Evolutionary conservation across 1,140 invertebrate species (phyloP), one percentile per base, ranked within the genome.

Genomic region (Lepidotrigona ventralis): DNA sequence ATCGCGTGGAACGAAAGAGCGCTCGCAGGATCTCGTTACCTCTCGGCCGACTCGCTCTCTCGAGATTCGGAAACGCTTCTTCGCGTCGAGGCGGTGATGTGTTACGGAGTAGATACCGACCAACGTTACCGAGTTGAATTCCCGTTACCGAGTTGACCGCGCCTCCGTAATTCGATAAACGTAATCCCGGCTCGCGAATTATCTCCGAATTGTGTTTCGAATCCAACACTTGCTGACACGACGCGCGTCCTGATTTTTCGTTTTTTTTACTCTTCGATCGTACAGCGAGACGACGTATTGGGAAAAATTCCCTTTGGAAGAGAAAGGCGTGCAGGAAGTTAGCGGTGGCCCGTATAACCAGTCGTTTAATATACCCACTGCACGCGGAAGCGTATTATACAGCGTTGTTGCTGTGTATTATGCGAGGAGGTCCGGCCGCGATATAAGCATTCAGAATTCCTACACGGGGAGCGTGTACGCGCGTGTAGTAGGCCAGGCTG

Each of bases 311-410:
- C 60, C 51, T 72, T 64, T 73, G 53, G 77, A 33, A 29, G 75
- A 71, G 77, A 54, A 21, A 72, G 33, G 63, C 58, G 78, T 87
- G 68, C 85, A 81, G 85, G 87, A 89, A 89, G 85, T 64, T 46
- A 71, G 81, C 56, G 64, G 39, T 54, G 88, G 77, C 84, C 85
- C 84, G 56, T 90, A 85, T 90, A 90, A 86, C 88, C 86, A 72
- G 86, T 90, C 89, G 84, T 90, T 90, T 90, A 90, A 90, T 90
- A 90, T 90, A 90, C 89, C 87, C 85, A 89, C 88, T 78, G 85
- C 89, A 89, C 83, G 89, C 90, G 90, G 88, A 90, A 90, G 87
- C 69, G 81, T 85, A 88, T 90, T 90, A 88, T 90, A 84, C 56
- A 14, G 72, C 64, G 86, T 84, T 85, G 83, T 83, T 86, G 33